phyloP scores from a whole-genome alignment of 2,113 vertebrate species.

The Genyomyrus donnyi region DNA sequence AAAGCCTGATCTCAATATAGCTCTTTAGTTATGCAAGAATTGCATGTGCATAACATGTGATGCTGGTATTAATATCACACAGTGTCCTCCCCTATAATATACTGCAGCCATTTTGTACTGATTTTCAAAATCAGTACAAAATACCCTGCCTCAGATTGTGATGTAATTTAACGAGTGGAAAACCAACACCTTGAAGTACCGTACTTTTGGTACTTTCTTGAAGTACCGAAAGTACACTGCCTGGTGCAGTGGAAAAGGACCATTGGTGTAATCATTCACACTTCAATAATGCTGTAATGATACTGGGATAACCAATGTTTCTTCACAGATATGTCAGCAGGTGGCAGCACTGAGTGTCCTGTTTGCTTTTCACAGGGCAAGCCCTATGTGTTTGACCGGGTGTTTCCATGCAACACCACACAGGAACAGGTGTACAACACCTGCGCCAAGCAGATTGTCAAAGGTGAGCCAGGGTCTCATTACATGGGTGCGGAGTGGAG shows the following conservation, averaged over 20 bases:
- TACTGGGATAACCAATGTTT: neutral
- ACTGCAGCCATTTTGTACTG: neutral
- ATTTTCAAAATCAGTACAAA: neutral
- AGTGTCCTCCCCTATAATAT: neutral
- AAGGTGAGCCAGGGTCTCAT: conserved; percentile 64
- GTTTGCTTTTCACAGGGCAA: conserved; percentile 63
- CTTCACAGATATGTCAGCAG: neutral
- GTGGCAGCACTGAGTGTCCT: neutral
- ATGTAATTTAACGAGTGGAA: neutral
- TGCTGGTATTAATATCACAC: neutral
- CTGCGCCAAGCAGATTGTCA: conserved; percentile 89
- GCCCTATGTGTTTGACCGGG: conserved; percentile 76
- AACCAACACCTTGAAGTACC: neutral
- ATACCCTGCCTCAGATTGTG: neutral
- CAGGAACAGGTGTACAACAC: conserved; percentile 87
- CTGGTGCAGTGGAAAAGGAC: neutral
- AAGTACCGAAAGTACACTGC: neutral
- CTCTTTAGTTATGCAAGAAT: neutral
- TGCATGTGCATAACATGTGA: neutral
- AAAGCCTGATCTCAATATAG: neutral
- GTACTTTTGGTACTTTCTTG: neutral
- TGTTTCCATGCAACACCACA: conserved; percentile 82
- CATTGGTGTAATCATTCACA: neutral
- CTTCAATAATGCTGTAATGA: neutral
- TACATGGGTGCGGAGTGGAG: neutral